Evolutionary conservation across 2,113 vertebrate species (phyloP), one percentile per base, ranked within the genome.

Genomic region (Larimichthys polyactis): DNA sequence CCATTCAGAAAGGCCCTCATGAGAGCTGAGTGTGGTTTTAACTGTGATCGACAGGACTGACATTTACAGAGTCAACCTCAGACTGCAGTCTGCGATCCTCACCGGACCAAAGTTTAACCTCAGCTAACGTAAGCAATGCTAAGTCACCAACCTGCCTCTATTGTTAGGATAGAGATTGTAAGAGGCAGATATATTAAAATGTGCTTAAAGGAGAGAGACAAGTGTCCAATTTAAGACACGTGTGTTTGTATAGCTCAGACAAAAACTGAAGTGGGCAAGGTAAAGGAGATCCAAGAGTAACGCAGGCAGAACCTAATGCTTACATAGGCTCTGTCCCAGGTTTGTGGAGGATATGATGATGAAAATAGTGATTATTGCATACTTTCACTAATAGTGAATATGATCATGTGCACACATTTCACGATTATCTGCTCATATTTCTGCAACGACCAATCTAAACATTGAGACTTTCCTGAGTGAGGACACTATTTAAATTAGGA

Each of bases 31-130:
- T 83, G 72, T 77, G 85, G 84, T 86, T 92, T 86, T 84, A 87
- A 83, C 84, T 40, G 81, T 93, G 93, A 94, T 88, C 32, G 93
- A 93, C 93, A 92, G 92, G 59, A 73, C 83, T 93, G 95, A 91
- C 90, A 94, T 95, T 94, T 94, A 79, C 89, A 49, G 80, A 90
- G 86, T 89, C 89, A 86, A 80, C 88, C 85, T 86, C 85, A 57
- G 54, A 88, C 87, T 90, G 84, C 59, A 74, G 86, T 83, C 81
- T 68, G 67, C 7, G 10, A 78, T 84, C 76, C 90, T 92, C 87
- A 63, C 74, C 60, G 90, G 91, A 82, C 88, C 71, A 83, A 77
- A 88, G 80, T 88, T 88, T 76, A 64, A 90, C 83, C 81, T 89
- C 87, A 57, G 89, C 79, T 62, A 84, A 89, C 84, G 84, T 87